Conservation (phyloP, 2,113 vertebrate species). For the Gambusia holbrooki region DNA sequence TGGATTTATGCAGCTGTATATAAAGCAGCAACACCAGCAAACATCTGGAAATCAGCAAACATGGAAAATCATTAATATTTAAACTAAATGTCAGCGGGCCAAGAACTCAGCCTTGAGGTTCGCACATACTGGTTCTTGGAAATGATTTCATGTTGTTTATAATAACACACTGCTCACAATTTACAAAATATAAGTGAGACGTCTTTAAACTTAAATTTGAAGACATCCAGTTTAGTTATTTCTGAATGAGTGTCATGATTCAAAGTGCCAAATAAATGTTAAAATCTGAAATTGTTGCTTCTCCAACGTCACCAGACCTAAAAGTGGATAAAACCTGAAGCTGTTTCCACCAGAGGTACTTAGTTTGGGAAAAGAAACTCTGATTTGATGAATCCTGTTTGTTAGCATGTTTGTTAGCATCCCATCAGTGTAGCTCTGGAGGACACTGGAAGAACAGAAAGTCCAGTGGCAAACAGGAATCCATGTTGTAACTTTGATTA, state of each 20-base stretch:
- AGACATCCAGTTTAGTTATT: not conserved
- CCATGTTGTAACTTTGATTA: not conserved
- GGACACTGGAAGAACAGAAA: not conserved
- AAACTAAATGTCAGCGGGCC: not conserved
- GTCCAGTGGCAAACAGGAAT: not conserved
- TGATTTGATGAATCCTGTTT: slow-evolving; percentile 40
- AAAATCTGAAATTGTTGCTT: not conserved
- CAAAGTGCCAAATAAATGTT: not conserved
- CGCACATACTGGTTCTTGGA: no score
- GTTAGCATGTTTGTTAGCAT: slow-evolving; percentile 17
- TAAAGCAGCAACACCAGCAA: not conserved
- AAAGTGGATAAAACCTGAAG: not conserved
- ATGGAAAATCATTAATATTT: no score
- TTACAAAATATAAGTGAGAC: no score
- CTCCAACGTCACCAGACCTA: not conserved
- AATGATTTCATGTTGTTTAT: no score
- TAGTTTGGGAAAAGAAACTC: slow-evolving; percentile 29
- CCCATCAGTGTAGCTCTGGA: slow-evolving; percentile 30
- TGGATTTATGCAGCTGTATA: not conserved
- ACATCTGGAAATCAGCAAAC: not conserved
- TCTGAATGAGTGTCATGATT: not conserved
- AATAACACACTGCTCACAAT: no score
- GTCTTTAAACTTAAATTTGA: not conserved
- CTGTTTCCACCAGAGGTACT: slow-evolving; percentile 10
- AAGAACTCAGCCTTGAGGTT: not conserved